phyloP scores from a whole-genome alignment of 2,888 invertebrate species.

The Altica lythri region DNA sequence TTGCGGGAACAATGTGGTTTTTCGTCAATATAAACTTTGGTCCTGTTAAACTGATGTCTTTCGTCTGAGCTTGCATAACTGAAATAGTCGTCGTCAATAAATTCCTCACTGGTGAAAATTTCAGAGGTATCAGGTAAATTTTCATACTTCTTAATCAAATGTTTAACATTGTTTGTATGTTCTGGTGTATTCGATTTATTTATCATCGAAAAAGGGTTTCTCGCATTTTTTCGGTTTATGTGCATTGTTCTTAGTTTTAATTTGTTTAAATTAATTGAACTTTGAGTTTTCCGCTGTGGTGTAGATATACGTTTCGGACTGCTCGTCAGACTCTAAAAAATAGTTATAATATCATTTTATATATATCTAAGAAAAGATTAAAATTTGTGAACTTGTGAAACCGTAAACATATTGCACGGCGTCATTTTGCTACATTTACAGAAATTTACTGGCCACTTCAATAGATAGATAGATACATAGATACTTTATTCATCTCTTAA shows the following conservation, averaged over 20 bases:
- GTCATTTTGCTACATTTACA: no score
- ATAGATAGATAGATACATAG: no score
- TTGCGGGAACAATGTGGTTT: background rate
- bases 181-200: background rate
- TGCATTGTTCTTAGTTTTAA: slow-evolving; percentile 1
- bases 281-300: background rate
- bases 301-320: background rate
- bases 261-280: background rate
- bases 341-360: background rate
- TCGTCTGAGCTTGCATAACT: slow-evolving; percentile 30
- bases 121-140: background rate
- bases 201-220: background rate
- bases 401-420: no score
- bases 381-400: background rate
- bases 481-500: no score
- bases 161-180: background rate
- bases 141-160: slow-evolving; percentile 3
- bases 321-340: background rate
- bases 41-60: slow-evolving; percentile 12
- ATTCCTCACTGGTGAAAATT: slow-evolving; percentile 11
- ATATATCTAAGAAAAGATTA: background rate
- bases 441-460: no score
- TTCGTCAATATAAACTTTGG: slow-evolving; percentile 12
- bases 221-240: background rate
- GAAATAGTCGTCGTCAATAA: slow-evolving; percentile 32